Percentiles rank a stretch among this genome's conserved stretches.
Conservation (phyloP, 1,140 invertebrate genomes). For the Pantala flavescens region DNA sequence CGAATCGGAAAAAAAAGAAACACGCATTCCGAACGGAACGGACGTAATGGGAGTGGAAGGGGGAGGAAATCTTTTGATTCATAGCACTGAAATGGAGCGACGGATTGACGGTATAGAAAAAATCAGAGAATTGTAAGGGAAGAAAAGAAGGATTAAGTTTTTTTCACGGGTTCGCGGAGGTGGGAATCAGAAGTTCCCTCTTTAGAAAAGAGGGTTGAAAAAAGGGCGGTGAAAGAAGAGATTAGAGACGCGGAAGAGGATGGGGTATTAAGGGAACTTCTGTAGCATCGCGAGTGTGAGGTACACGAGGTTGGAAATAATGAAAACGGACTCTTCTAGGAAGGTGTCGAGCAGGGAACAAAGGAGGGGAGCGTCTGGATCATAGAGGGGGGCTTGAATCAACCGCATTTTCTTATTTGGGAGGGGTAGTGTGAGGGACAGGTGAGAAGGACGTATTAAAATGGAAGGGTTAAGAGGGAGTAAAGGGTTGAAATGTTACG, state of each 20-base stretch:
- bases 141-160: background rate
- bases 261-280: too few relatives aligned
- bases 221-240: too few relatives aligned
- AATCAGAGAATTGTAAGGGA: background rate
- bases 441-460: background rate
- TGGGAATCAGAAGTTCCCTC: too few relatives aligned
- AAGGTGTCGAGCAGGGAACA: background rate
- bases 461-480: too few relatives aligned
- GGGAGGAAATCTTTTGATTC: background rate
- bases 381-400: background rate
- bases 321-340: background rate
- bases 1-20: too few relatives aligned
- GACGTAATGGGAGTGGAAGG: background rate
- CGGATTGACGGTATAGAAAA: background rate
- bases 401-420: background rate
- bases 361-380: background rate
- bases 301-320: background rate
- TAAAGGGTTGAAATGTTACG: too few relatives aligned
- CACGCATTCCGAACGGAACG: background rate
- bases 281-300: too few relatives aligned
- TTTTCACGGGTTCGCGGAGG: too few relatives aligned
- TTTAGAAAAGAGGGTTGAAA: too few relatives aligned
- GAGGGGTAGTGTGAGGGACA: background rate
- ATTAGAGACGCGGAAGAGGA: too few relatives aligned
- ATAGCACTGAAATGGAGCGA: background rate